These are phyloP conservation scores for Echeneis naucrates DNA, from an alignment of 2,797 vertebrate genomes.

Conservation along the genomic window DNA sequence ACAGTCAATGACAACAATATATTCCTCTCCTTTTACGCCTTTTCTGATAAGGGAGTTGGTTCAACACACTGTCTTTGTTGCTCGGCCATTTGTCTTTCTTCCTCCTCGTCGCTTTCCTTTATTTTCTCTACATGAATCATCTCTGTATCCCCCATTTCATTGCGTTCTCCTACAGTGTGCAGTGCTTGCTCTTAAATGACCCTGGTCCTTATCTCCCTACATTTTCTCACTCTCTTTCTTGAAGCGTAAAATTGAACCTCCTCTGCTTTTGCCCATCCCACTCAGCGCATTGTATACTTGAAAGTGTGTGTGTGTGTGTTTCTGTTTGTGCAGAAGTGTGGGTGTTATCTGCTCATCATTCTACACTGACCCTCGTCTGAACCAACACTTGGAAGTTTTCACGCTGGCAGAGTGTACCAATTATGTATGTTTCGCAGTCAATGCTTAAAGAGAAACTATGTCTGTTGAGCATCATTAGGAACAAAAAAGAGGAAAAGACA, in stretches of 20 bases:
- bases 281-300: background rate
- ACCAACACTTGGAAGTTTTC: background rate
- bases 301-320: background rate
- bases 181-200: conserved; percentile 35
- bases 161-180: background rate
- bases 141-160: conserved; percentile 15
- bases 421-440: background rate
- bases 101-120: conserved; percentile 17
- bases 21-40: background rate
- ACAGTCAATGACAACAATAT: conserved; percentile 10
- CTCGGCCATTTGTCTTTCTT: conserved; percentile 5
- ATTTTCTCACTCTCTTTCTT: conserved; percentile 47
- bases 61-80: conserved; percentile 28
- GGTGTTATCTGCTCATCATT: background rate
- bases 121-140: conserved; percentile 35
- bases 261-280: conserved; percentile 19
- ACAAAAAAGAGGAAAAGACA: background rate
- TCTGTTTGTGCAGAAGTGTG: background rate
- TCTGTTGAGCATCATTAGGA: conserved; percentile 18
- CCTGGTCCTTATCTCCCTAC: conserved; percentile 24
- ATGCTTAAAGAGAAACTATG: background rate
- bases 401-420: background rate
- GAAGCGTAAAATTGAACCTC: conserved; percentile 64
- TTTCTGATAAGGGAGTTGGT: conserved; percentile 19
- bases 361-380: background rate